phyloP scores from a whole-genome alignment of 2,888 invertebrate species.

The Zhengitettix transpicula region DNA sequence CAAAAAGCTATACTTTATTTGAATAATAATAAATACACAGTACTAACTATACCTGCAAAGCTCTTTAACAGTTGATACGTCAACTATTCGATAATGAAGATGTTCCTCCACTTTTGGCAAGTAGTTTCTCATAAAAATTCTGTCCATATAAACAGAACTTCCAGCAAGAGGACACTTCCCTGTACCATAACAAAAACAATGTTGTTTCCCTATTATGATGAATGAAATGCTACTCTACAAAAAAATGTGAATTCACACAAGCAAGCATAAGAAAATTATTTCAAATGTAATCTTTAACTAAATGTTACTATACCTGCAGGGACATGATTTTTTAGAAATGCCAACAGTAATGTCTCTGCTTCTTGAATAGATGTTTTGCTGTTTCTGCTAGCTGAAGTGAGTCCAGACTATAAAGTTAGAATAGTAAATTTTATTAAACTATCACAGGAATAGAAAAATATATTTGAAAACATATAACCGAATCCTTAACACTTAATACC shows the following conservation, averaged over 20 bases:
- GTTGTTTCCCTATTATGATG: too few species aligned
- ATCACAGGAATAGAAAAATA: too few species aligned
- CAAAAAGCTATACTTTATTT: too few species aligned
- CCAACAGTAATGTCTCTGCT: conserved; percentile 54
- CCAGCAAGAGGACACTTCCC: conserved; percentile 66
- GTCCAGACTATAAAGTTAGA: conserved; percentile 47
- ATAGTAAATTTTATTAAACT: too few species aligned
- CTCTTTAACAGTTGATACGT: conserved; percentile 83
- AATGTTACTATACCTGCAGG: conserved; percentile 14
- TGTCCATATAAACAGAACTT: conserved; percentile 75
- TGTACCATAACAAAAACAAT: conserved; percentile 6
- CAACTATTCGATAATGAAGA: conserved; percentile 83
- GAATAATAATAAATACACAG: neutral
- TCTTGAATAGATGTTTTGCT: conserved; percentile 46
- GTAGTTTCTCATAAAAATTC: conserved; percentile 60
- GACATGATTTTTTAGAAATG: conserved; percentile 45
- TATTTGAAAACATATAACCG: too few species aligned
- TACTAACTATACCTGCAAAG: conserved; percentile 27
- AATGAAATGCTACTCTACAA: too few species aligned
- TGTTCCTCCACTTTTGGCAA: conserved; percentile 66
- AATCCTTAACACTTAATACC: conserved; percentile 30
- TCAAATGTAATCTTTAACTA: too few species aligned
- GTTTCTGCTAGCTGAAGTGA: conserved; percentile 51
- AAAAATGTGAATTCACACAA: too few species aligned
- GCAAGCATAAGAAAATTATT: too few species aligned